Conservation (phyloP, 2,113 vertebrate genomes). For the Lethenteron camtschaticum region DNA sequence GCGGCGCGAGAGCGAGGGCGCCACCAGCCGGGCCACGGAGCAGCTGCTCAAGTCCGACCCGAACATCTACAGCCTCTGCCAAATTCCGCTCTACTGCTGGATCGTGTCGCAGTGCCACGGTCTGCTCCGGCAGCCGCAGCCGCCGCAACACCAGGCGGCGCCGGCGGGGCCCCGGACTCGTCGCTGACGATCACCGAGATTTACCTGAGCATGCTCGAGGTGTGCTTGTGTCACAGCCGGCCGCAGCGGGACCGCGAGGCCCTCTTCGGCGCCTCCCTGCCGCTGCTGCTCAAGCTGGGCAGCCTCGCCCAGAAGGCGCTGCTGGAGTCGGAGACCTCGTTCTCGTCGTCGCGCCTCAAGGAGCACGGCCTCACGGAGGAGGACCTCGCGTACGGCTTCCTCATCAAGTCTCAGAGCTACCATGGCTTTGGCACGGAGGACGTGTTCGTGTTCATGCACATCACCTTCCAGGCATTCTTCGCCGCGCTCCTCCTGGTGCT, state of each 20-base stretch:
- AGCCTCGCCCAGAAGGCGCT: slow-evolving; percentile 34
- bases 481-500: slow-evolving; percentile 32
- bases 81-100: slow-evolving; percentile 52
- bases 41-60: slow-evolving; percentile 27
- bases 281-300: slow-evolving; percentile 27
- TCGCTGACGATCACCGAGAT: slow-evolving; percentile 40
- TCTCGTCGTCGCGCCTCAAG: slow-evolving; percentile 27
- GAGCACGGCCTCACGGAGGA: slow-evolving; percentile 21
- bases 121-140: neutral
- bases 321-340: slow-evolving; percentile 26
- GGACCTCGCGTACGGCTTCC: slow-evolving; percentile 35
- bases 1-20: slow-evolving; percentile 17
- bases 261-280: slow-evolving; percentile 20
- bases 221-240: slow-evolving; percentile 25
- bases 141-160: slow-evolving; percentile 19
- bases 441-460: slow-evolving; percentile 29
- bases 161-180: slow-evolving; percentile 19
- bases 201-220: slow-evolving; percentile 40
- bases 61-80: slow-evolving; percentile 37
- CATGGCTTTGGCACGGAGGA: slow-evolving; percentile 20
- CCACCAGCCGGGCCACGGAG: slow-evolving; percentile 26
- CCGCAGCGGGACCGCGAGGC: neutral
- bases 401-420: slow-evolving; percentile 17
- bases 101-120: slow-evolving; percentile 48
- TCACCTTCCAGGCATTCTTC: slow-evolving; percentile 57